Base-by-base conservation (phyloP, 2,113 vertebrate species). In the Chamaetylas fuelleborni region DNA sequence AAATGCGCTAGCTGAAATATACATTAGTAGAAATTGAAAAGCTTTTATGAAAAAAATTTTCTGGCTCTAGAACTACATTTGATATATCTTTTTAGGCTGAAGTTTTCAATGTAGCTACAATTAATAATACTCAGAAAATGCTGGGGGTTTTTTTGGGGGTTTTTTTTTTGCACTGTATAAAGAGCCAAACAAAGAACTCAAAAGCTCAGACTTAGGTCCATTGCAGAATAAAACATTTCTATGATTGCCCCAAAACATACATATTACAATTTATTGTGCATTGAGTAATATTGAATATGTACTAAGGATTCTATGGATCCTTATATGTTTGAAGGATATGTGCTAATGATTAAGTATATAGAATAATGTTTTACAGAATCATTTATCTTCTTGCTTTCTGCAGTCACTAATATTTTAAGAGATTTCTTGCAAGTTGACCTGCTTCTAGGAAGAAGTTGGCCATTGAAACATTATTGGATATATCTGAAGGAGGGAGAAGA, bases 301-400 rank as follows among this genome's bases (percentile, higher is more conserved):
- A 47, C 36, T 38, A 66, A 38, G 33, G 26, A 43, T 28, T 66
- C 38, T 45, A 0, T 66, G 69, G 60, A 25, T 50, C 50, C 12
- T 57, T 50, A 0, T 16, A 8, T 38, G 5, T 57, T 50, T 36
- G 51, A 51, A 43, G 6, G 15, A 13, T 76, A 12, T 1, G 0
- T 67, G 53, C 25, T 72, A 20, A 69, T 72, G 42, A 48, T 34
- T 14, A 70, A 26, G 12, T 48, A 65, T 34, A 33, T 11, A 53
- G 69, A 70, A 28, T 42, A 33, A 43, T 12, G 5, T 66, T 47
- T 61, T 53, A 24, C 18, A 73, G 31, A 73, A 43, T 31, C 2
- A 14, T 42, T 73, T 72, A 8, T 72, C 45, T 72, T 72, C 28
- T 60, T 92, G 14, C 42, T 72, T 82, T 67, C 40, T 51, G 3